These are phyloP conservation scores for Smithornis capensis DNA, from an alignment of 2,113 vertebrate species.

Conservation along the genomic window DNA sequence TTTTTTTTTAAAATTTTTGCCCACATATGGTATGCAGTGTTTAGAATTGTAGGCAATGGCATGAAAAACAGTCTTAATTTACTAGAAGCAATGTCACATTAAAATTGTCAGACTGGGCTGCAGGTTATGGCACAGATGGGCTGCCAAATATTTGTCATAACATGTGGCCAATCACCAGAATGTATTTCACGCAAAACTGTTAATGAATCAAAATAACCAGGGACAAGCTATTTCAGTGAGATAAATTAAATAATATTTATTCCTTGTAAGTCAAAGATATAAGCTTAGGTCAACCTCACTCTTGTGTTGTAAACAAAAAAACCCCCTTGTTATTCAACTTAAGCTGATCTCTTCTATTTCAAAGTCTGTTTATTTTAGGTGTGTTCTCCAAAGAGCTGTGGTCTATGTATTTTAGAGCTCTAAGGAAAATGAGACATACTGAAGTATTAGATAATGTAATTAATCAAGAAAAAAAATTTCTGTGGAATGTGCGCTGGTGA, in stretches of 20 bases:
- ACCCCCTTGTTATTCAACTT: not conserved
- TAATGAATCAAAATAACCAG: not conserved
- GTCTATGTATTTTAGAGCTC: not conserved
- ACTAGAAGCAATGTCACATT: not conserved
- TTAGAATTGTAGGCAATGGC: not conserved
- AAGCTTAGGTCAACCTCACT: not conserved
- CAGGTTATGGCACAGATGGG: not conserved
- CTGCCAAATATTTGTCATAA: constrained; percentile 17
- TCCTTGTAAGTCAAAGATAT: not conserved
- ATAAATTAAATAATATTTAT: not conserved
- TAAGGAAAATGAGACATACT: not conserved
- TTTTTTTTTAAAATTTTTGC: not conserved
- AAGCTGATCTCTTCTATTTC: not conserved
- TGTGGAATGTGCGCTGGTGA: not conserved
- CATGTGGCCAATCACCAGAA: not conserved
- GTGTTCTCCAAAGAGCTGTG: not conserved
- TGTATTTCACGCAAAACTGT: not conserved
- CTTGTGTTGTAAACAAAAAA: not conserved
- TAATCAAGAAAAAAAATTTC: not conserved
- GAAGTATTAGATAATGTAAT: not conserved
- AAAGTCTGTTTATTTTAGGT: not conserved
- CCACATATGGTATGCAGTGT: not conserved
- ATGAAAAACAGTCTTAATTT: constrained; percentile 12
- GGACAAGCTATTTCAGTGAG: not conserved
- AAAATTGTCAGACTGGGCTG: constrained; percentile 17